Evolutionary conservation across 2,888 invertebrate genomes (phyloP), one percentile per base, ranked within the genome.

Genomic region (Thalpophila matura): DNA sequence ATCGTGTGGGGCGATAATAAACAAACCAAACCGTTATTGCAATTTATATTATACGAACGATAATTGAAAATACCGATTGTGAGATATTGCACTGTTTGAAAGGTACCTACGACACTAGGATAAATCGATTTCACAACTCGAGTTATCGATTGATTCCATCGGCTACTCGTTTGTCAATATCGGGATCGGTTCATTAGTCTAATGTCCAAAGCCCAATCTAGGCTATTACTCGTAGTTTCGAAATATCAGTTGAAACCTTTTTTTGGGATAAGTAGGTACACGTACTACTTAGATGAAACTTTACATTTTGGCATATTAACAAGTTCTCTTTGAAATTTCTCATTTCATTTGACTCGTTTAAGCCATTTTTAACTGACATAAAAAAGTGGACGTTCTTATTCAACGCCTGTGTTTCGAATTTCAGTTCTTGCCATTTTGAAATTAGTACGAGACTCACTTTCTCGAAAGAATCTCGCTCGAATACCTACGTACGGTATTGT

Each of bases 91-190:
- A 3, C 40, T 53, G 29, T 53, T 26, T 35, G 12, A 49, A 57
- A 46, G 51, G 57, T 31, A n/a, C n/a, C n/a, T n/a, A 16, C 16
- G 37, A 35, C 26, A n/a, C 20, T 29, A 42, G 29, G 37, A 51
- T 51, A 56, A 63, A 63, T 57, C 27, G 64, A 70, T 68, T 64
- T 70, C 26, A 18, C 45, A 51, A 68, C 31, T 63, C 35, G 31
- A 51, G 9, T 42, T 57, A 70, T 51, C 27, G 22, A 37, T 64
- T 10, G 37, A 42, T 42, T 37, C 22, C 24, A 57, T 37, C 26
- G 33, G 18, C 24, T 9, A 42, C 46, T 67, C 64, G 57, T 70
- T 70, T 42, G 31, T 51, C 33, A 57, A 63, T 16, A 56, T 45
- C 33, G 20, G 16, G 31, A 42, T 62, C 37, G 27, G 20, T 63